Evolutionary conservation across 2,888 invertebrate genomes (phyloP), one percentile per base, ranked within the genome.

Genomic region (Mythimna impura): DNA sequence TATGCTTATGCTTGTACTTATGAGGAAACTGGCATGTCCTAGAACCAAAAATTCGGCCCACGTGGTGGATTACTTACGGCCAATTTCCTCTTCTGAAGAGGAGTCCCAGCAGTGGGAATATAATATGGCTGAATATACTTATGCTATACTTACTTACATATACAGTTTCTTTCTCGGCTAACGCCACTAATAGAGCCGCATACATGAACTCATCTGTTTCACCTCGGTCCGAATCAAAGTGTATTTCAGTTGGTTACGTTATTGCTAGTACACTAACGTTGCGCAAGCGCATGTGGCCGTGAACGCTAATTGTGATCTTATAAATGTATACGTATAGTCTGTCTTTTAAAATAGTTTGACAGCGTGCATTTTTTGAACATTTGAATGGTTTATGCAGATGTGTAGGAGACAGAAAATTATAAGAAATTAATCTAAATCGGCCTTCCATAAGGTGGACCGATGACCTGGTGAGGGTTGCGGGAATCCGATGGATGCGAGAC

Each of bases 191-290:
- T 66, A 70, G 67, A 78, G 10, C 54, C 36, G 52, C 40, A 68
- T 47, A 14, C 43, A 83, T 80, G 58, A 76, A 76, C 58, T 70
- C 79, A 80, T 78, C 73, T 73, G 70, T 73, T 81, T 89, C 87
- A 89, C 90, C 90, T 90, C 90, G 90, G 85, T 82, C 88, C 86
- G 76, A 83, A 88, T 90, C 78, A 72, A 66, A 76, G 81, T 79
- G 76, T 89, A 87, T 89, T 89, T 89, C 84, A 83, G 89, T 84
- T 52, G 79, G 84, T 88, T 87, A 87, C 89, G 88, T 76, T 83
- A 81, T 79, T 52, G 47, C 72, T 75, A 65, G 70, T 76, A 65
- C 65, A 76, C 70, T 73, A 57, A 71, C 66, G 66, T 68, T 83
- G 81, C 79, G 80, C 50, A 66, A 60, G 76, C 81, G 66, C 71